Conservation (phyloP, 2,888 invertebrate species). For the Ornithoptera priamus region DNA sequence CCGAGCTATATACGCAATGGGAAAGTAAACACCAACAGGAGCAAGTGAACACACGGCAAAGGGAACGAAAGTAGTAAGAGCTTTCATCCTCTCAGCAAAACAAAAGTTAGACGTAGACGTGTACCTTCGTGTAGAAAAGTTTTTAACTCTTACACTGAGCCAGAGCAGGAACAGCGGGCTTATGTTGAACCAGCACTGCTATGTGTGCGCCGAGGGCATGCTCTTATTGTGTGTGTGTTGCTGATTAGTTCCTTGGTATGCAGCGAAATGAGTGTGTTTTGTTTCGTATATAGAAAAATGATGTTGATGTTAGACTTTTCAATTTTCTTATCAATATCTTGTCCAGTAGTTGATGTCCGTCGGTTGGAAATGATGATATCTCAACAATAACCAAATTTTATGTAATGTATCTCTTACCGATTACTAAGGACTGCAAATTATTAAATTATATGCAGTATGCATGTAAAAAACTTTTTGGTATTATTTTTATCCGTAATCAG, state of each 20-base stretch:
- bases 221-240: background rate
- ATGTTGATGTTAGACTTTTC: too few species aligned
- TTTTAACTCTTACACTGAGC: constrained; percentile 8
- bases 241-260: background rate
- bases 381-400: too few species aligned
- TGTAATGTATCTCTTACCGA: too few species aligned
- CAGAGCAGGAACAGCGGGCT: constrained; percentile 14
- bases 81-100: constrained; percentile 15
- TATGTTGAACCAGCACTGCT: constrained; percentile 9
- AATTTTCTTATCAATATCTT: too few species aligned
- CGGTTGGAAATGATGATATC: too few species aligned
- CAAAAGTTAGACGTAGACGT: constrained; percentile 8
- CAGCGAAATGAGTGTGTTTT: background rate
- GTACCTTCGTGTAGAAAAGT: constrained; percentile 10
- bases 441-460: too few species aligned
- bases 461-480: too few species aligned
- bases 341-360: too few species aligned
- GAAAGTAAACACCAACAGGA: background rate
- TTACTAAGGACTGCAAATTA: too few species aligned
- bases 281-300: too few species aligned
- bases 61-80: background rate
- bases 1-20: background rate
- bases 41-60: background rate
- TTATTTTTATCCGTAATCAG: too few species aligned
- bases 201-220: constrained; percentile 3